Conservation (phyloP, 2,797 vertebrate species). For the Synaphobranchus kaupii region DNA sequence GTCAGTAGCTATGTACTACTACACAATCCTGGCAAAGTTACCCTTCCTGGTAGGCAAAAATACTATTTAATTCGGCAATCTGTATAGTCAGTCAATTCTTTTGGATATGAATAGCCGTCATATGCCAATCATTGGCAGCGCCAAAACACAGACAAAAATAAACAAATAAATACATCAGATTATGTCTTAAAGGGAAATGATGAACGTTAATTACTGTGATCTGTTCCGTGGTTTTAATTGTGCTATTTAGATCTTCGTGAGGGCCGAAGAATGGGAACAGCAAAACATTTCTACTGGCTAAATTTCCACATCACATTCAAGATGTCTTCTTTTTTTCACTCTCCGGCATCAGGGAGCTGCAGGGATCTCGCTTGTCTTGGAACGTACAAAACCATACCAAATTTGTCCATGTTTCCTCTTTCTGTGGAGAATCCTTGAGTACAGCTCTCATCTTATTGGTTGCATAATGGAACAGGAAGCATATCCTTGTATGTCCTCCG, state of each 20-base stretch:
- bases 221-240: not conserved
- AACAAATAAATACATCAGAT: not conserved
- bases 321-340: conserved; percentile 9
- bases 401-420: conserved; percentile 76
- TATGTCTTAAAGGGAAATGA: not conserved
- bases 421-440: conserved; percentile 70
- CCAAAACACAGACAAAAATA: not conserved
- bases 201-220: not conserved
- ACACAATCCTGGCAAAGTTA: not conserved
- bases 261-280: not conserved
- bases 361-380: conserved; percentile 51
- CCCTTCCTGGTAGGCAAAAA: not conserved
- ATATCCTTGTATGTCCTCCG: conserved; percentile 71
- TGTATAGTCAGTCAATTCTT: not conserved
- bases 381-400: conserved; percentile 60
- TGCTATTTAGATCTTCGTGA: not conserved
- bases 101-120: not conserved
- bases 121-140: not conserved
- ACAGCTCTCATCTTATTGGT: conserved; percentile 68
- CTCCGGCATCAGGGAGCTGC: conserved; percentile 3
- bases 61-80: not conserved
- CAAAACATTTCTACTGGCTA: not conserved
- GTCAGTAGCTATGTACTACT: not conserved
- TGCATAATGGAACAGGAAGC: conserved; percentile 66
- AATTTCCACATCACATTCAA: not conserved